These are phyloP conservation scores for Linnaemya tessellans DNA, from an alignment of 2,888 invertebrate species.

Conservation along the genomic window DNA sequence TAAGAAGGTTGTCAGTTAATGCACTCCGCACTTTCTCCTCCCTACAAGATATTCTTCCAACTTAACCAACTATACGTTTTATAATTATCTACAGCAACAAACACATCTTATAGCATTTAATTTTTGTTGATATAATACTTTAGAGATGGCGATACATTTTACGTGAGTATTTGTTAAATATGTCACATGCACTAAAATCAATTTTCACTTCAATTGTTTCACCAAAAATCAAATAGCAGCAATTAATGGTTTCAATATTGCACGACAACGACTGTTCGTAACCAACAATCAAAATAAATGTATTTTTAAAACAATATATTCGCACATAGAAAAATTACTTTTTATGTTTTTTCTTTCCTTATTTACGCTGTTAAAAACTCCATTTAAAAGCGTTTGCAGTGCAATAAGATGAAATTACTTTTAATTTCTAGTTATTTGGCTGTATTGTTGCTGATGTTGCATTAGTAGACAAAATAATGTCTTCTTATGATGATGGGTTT, in stretches of 20 bases:
- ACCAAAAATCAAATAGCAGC: slow-evolving; percentile 67
- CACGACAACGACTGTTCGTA: slow-evolving; percentile 17
- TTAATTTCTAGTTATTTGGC: slow-evolving; percentile 55
- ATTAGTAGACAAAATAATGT: slow-evolving; percentile 68
- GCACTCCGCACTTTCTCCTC: no score
- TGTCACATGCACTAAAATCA: slow-evolving; percentile 82
- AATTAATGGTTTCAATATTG: slow-evolving; percentile 70
- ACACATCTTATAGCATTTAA: background rate
- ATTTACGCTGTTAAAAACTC: slow-evolving; percentile 63
- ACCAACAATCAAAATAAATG: slow-evolving; percentile 51
- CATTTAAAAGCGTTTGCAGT: slow-evolving; percentile 54
- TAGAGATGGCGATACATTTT: background rate
- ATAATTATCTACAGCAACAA: background rate
- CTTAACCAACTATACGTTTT: background rate
- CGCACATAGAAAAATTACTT: slow-evolving; percentile 2
- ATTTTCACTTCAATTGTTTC: slow-evolving; percentile 80
- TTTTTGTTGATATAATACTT: background rate
- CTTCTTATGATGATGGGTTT: slow-evolving; percentile 71
- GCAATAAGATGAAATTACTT: slow-evolving; percentile 62
- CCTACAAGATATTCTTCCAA: no score
- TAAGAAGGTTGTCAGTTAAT: no score
- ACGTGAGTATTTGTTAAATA: slow-evolving; percentile 76
- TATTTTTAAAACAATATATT: slow-evolving; percentile 47
- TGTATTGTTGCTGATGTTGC: slow-evolving; percentile 66
- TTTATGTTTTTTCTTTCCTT: background rate